Base-by-base conservation (phyloP, 2,888 invertebrate genomes). In the Athalia rosae region DNA sequence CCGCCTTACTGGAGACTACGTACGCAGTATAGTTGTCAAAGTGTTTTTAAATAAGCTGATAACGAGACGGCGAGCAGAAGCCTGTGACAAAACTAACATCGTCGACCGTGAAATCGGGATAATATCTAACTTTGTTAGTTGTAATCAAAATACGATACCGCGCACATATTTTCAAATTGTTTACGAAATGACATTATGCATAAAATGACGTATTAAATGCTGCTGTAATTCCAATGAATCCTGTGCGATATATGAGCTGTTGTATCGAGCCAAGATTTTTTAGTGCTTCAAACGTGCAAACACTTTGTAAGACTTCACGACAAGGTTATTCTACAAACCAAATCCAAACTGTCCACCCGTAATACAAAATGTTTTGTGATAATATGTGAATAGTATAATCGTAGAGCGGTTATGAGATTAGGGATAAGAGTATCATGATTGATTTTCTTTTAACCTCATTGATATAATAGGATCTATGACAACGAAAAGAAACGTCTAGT, bases 301-400 rank as follows among this genome's bases (percentile, higher is more conserved):
- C 78, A 79, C 80, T 80, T 86, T 86, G 80, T 84, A 84, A 82
- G 83, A 84, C 82, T 85, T 87, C 83, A 76, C 79, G 59, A 76
- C 83, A 80, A 86, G 82, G 80, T 84, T 83, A 84, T 79, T 78
- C 80, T 80, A 84, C 79, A 80, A 81, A 80, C 81, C 76, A 80
- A 80, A 83, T 79, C 78, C 62, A 83, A 81, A 61, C 77, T 77
- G 73, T 74, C 53, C 77, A 76, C 28, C 56, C 80, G 80, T 81
- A 80, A 78, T 79, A 58, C 66, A 69, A 78, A 82, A 80, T 84
- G 81, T 80, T 85, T 84, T 87, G 87, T 87, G 87, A 87, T 87
- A 86, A 67, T 61, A 76, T 78, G 79, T 63, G 81, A 80, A 81
- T 11, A 43, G 13, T 81, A 82, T 77, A 82, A 81, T 77, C 79